Conservation (phyloP, 2,888 invertebrate species). For the Noctua fimbriata region DNA sequence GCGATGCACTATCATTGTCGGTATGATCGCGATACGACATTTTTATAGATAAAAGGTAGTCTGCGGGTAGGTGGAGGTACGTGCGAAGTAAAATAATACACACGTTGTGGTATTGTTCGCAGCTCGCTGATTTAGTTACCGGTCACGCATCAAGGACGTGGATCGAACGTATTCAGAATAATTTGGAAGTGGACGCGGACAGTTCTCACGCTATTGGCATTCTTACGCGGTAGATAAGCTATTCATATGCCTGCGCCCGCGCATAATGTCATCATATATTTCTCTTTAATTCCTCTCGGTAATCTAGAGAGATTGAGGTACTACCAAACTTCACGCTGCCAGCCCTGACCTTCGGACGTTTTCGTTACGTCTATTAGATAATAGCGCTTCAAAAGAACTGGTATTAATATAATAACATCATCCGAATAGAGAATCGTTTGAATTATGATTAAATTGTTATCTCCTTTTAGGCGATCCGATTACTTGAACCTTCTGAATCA, state of each 20-base stretch:
- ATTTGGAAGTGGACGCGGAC: constrained; percentile 82
- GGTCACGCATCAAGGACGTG: constrained; percentile 89
- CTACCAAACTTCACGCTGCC: constrained; percentile 48
- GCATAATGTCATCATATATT: constrained; percentile 68
- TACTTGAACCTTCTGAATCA: constrained; percentile 36
- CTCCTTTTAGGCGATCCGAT: constrained; percentile 42
- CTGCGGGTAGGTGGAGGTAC: constrained; percentile 73
- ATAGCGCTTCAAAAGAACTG: constrained; percentile 51
- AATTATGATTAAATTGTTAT: constrained; percentile 56
- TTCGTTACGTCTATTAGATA: constrained; percentile 51
- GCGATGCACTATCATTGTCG: constrained; percentile 47
- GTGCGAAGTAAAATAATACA: constrained; percentile 80
- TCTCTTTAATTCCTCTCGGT: constrained; percentile 58
- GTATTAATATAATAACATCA: constrained; percentile 59
- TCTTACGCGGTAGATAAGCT: constrained; percentile 74
- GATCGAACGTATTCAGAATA: constrained; percentile 86
- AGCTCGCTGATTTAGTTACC: constrained; percentile 78
- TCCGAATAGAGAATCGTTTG: constrained; percentile 47
- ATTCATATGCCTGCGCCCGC: constrained; percentile 70
- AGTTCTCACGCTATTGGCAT: constrained; percentile 88
- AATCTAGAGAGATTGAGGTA: constrained; percentile 47
- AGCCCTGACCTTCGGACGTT: constrained; percentile 47
- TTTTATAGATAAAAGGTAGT: constrained; percentile 68
- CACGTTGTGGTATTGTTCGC: constrained; percentile 72
- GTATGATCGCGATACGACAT: constrained; percentile 56